Conservation (phyloP, 2,888 invertebrate species). For the Platerodrilus igneus region DNA sequence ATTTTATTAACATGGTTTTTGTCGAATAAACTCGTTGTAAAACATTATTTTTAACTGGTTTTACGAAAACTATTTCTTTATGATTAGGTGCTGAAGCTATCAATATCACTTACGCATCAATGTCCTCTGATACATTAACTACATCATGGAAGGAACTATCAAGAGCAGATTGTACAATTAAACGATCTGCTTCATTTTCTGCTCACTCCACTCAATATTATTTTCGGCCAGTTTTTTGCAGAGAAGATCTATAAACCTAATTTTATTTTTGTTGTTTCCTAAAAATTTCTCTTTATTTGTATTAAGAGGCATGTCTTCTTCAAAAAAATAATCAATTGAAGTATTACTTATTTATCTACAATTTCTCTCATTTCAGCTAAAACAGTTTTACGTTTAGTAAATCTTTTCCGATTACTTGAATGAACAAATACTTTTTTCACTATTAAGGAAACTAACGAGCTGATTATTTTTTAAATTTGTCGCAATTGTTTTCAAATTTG, state of each 20-base stretch:
- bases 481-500: too few species aligned
- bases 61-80: slow-evolving; percentile 21
- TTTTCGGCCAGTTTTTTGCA: slow-evolving; percentile 18
- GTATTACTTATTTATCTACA: too few species aligned
- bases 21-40: slow-evolving; percentile 15
- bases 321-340: too few species aligned
- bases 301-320: slow-evolving; percentile 4
- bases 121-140: slow-evolving; percentile 28
- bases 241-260: slow-evolving; percentile 16
- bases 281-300: slow-evolving; percentile 16
- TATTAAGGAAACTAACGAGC: too few species aligned
- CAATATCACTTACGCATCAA: slow-evolving; percentile 24
- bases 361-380: too few species aligned
- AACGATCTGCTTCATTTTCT: too few species aligned
- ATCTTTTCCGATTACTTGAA: too few species aligned
- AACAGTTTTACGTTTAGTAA: too few species aligned
- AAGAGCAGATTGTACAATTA: slow-evolving; percentile 19
- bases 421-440: too few species aligned
- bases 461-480: too few species aligned
- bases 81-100: slow-evolving; percentile 25
- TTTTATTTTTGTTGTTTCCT: slow-evolving; percentile 20
- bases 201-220: slow-evolving; percentile 18
- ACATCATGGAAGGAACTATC: slow-evolving; percentile 18
- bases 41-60: slow-evolving; percentile 16
- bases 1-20: slow-evolving; percentile 12